Evolutionary conservation across 2,797 vertebrate genomes (phyloP), one percentile per base, ranked within the genome.

Genomic region (Kryptopterus vitreolus): DNA sequence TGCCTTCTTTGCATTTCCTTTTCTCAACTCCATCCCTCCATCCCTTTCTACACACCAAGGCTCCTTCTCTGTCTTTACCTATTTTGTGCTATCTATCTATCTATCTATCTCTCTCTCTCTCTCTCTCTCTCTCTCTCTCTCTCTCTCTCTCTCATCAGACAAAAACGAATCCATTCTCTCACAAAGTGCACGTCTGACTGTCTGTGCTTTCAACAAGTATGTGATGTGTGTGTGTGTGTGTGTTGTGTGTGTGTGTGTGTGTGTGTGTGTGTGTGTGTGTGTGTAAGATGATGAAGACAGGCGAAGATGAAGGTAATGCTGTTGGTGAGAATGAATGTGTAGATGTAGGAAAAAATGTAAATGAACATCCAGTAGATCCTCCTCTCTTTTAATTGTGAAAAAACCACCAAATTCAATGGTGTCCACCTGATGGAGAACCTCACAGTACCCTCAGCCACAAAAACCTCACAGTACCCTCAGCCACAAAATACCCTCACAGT

Each of bases 41-140:
- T 29, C n/a, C 22, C 33, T 68, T 13, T 48, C 29, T 18, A 26
- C 35, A 66, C 43, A 66, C 63, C 22, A 66, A 66, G 24, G n/a
- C 35, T 43, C 20, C 22, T 66, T 66, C 61, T 63, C 22, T 66
- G 35, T 15, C 22, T n/a, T 24, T 66, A 15, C 33, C 6, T 38
- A 43, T n/a, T 66, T 43, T 13, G 13, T 43, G 20, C 22, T 43
- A 12, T 24, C 43, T 66, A 22, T 63, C 61, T 66, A 35, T 43
- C 63, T 43, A 43, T 24, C 43, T 69, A 13, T 16, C 3, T 62
- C 29, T 31, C 13, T 62, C 26, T 62, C 59, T 33, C 59, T 31
- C 59, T 33, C 83, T 68, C 79, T 80, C 85, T 84, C 78, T 84
- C 78, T 82, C 82, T 80, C 74, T 62, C 85, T 70, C 70, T 81